phyloP scores from a whole-genome alignment of 2,113 vertebrate species.

The Malurus elegans region DNA sequence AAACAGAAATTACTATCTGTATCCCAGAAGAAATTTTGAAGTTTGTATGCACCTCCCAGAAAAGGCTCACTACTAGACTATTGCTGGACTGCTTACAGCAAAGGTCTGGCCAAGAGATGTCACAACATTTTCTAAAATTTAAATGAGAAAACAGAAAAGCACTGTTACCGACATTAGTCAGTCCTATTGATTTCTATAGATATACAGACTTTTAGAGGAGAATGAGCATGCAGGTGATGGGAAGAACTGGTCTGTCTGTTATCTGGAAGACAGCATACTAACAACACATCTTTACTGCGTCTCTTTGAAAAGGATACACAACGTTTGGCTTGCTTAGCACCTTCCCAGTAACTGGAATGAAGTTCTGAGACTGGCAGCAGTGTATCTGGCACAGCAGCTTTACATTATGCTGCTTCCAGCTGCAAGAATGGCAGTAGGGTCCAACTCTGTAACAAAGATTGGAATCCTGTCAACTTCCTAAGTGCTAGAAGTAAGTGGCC shows the following conservation, averaged over 20 bases:
- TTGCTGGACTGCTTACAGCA: not conserved
- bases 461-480: not conserved
- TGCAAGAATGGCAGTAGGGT: not conserved
- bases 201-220: not conserved
- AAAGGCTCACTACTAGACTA: not conserved
- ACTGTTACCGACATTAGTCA: not conserved
- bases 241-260: not conserved
- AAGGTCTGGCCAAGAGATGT: not conserved
- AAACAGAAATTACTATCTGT: not conserved
- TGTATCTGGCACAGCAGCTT: not conserved
- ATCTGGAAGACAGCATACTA: not conserved
- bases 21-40: not conserved
- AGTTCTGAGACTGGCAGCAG: not conserved
- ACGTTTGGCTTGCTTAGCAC: not conserved
- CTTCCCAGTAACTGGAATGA: not conserved
- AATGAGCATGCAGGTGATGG: not conserved
- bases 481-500: not conserved
- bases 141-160: not conserved
- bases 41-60: not conserved
- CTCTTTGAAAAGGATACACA: not conserved
- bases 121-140: not conserved
- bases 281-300: not conserved
- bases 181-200: not conserved
- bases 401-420: not conserved
- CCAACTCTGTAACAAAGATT: not conserved